phyloP scores from a whole-genome alignment of 2,888 invertebrate genomes.

The Clostera curtula region DNA sequence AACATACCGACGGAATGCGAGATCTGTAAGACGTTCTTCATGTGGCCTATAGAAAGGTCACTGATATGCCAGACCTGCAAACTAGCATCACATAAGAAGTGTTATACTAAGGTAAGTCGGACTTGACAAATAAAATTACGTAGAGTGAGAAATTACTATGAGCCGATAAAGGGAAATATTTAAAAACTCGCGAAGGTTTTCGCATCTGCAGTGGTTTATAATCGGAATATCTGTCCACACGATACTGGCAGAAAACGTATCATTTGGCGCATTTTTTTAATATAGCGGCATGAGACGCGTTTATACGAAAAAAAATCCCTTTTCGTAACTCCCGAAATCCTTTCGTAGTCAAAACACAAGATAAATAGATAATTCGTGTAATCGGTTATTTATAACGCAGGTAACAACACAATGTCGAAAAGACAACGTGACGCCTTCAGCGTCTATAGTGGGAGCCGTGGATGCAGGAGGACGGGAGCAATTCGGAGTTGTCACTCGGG shows the following conservation, averaged over 20 bases:
- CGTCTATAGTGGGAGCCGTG: constrained; percentile 66
- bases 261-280: too few species aligned
- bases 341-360: too few species aligned
- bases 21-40: constrained; percentile 93
- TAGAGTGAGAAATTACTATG: background rate
- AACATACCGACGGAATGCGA: constrained; percentile 98
- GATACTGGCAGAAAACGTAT: too few species aligned
- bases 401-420: constrained; percentile 61
- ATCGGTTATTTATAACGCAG: constrained; percentile 24
- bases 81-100: constrained; percentile 95
- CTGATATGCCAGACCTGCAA: constrained; percentile 87
- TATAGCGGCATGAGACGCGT: too few species aligned
- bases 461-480: constrained; percentile 68
- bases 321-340: too few species aligned
- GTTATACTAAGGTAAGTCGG: constrained; percentile 81
- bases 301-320: too few species aligned
- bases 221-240: too few species aligned
- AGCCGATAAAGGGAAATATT: too few species aligned
- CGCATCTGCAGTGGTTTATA: too few species aligned
- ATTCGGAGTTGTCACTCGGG: constrained; percentile 45
- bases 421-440: constrained; percentile 49
- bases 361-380: too few species aligned
- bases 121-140: background rate
- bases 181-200: too few species aligned
- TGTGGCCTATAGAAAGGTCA: constrained; percentile 96